These are phyloP conservation scores for Phlogophora meticulosa DNA, from an alignment of 2,888 invertebrate genomes.

Conservation along the genomic window DNA sequence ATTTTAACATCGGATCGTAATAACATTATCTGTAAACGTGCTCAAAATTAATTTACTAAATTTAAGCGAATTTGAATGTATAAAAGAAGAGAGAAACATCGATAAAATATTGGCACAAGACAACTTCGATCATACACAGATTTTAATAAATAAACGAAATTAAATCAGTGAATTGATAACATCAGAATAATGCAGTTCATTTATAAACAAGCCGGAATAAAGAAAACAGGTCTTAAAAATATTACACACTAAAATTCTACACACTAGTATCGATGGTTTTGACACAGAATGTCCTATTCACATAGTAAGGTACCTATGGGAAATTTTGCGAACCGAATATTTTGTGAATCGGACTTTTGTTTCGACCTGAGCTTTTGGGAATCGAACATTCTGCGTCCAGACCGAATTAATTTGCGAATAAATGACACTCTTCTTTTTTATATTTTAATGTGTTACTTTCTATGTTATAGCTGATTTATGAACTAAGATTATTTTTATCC, in stretches of 20 bases:
- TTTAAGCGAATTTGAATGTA: too few species aligned
- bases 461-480: constrained; percentile 24
- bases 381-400: too few species aligned
- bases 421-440: too few species aligned
- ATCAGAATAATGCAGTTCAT: constrained; percentile 41
- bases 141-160: constrained; percentile 4
- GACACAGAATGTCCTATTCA: too few species aligned
- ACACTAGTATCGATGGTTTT: too few species aligned
- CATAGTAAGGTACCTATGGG: too few species aligned
- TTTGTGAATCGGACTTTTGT: too few species aligned
- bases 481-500: constrained; percentile 33
- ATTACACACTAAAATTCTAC: too few species aligned
- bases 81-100: constrained; percentile 44
- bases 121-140: constrained; percentile 72
- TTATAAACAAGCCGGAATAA: constrained; percentile 16
- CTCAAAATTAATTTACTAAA: constrained; percentile 1
- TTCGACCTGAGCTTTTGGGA: too few species aligned
- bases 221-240: constrained; percentile 27
- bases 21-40: background rate
- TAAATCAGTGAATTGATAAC: constrained; percentile 39
- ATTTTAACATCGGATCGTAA: background rate
- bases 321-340: too few species aligned
- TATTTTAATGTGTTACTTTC: too few species aligned
- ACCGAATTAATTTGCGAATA: constrained; percentile 46
- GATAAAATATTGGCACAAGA: constrained; percentile 83